Conservation (phyloP, 2,113 vertebrate species). For the Progne subis region DNA sequence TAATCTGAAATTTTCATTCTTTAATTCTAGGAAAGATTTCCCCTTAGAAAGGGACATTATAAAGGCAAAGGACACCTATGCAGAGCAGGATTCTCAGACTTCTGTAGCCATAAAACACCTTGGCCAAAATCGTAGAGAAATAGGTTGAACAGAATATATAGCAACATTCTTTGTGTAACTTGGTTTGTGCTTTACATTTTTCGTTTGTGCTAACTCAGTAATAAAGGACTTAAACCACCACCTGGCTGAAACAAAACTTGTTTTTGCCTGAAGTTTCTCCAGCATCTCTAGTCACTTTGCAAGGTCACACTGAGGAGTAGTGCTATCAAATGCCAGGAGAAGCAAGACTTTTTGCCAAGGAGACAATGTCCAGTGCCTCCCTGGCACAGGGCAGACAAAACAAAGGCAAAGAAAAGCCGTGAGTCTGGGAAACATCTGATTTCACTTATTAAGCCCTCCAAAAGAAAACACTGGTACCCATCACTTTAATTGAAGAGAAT, state of each 20-base stretch:
- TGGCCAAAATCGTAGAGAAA: not conserved
- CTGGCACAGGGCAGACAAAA: not conserved
- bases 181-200: not conserved
- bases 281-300: not conserved
- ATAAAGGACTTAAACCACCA: not conserved
- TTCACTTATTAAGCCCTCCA: not conserved
- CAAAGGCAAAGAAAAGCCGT: not conserved
- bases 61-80: not conserved
- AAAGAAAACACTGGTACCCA: not conserved
- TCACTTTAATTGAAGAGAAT: not conserved
- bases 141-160: not conserved
- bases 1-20: not conserved
- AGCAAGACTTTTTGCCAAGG: not conserved
- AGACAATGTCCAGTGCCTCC: not conserved
- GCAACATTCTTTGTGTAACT: not conserved
- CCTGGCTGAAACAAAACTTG: not conserved
- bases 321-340: not conserved
- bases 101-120: not conserved
- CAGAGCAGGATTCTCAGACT: not conserved
- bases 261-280: not conserved
- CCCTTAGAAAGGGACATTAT: not conserved
- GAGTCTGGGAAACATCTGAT: not conserved
- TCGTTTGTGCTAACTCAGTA: not conserved
- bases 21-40: not conserved
- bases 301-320: not conserved